phyloP scores from a whole-genome alignment of 2,113 vertebrate species.

The Prionailurus bengalensis region DNA sequence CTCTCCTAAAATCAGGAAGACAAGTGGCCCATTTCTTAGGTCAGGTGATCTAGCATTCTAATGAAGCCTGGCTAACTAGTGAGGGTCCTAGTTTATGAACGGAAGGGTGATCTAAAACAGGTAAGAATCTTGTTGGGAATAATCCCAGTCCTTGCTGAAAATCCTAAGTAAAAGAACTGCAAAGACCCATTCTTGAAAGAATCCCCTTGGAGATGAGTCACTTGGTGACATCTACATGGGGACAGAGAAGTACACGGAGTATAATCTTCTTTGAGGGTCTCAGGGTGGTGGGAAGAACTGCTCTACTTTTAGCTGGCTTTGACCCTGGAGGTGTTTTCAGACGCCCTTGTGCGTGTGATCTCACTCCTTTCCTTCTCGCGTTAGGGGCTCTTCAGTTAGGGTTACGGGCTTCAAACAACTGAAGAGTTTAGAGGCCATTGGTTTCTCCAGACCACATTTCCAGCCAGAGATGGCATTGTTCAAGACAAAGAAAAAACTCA shows the following conservation, averaged over 20 bases:
- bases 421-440: background rate
- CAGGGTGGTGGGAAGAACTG: background rate
- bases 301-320: background rate
- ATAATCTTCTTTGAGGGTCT: background rate
- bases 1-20: background rate
- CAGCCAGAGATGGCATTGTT: background rate
- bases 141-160: background rate
- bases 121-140: background rate
- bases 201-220: background rate
- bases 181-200: background rate
- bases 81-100: background rate
- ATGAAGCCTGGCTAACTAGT: background rate
- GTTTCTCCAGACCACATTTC: background rate
- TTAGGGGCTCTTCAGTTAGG: background rate
- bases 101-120: background rate
- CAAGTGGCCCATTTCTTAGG: background rate
- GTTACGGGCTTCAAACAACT: background rate
- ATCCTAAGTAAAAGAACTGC: background rate
- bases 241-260: background rate
- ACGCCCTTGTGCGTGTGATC: background rate
- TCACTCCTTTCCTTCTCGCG: background rate
- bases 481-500: background rate
- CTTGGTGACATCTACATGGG: background rate
- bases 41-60: background rate
- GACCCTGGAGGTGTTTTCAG: background rate